Percentiles rank a stretch among this genome's conserved stretches.
These are phyloP conservation scores for Mamestra brassicae DNA, from an alignment of 2,888 invertebrate genomes.

Conservation along the genomic window DNA sequence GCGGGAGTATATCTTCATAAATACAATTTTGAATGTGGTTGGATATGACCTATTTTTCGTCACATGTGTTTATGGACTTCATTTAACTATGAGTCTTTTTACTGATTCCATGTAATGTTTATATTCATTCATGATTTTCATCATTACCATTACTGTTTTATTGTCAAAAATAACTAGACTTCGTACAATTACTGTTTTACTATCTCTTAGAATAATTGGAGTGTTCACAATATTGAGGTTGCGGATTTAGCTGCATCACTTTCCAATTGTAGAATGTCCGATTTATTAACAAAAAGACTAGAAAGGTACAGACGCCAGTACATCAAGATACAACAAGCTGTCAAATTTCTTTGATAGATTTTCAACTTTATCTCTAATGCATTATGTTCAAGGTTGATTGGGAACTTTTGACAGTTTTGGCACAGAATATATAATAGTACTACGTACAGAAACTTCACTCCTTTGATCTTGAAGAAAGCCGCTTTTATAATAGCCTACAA, in stretches of 20 bases:
- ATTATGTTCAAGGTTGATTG: no score
- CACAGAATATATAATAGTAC: no score
- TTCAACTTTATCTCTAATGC: no score
- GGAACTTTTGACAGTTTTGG: no score
- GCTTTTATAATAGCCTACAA: no score
- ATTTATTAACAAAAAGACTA: constrained; percentile 1
- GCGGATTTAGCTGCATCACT: constrained; percentile 8
- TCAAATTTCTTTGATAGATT: no score
- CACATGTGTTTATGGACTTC: not conserved
- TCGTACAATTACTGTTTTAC: not conserved
- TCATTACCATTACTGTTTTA: not conserved
- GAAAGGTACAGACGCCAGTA: not conserved
- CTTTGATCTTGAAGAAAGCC: no score
- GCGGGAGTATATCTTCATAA: constrained; percentile 49
- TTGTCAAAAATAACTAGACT: not conserved
- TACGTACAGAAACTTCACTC: no score
- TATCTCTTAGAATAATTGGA: not conserved
- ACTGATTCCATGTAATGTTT: not conserved
- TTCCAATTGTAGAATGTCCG: not conserved
- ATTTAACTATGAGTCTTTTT: not conserved
- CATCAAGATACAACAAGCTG: no score
- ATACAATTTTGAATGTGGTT: constrained; percentile 26
- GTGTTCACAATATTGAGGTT: constrained; percentile 9
- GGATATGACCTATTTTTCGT: constrained; percentile 54
- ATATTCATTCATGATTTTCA: not conserved